A percentile compares a stretch with the other conserved stretches of the same genome.
Conservation (phyloP, 2,113 vertebrate genomes). For the Neolamprologus devosi region DNA sequence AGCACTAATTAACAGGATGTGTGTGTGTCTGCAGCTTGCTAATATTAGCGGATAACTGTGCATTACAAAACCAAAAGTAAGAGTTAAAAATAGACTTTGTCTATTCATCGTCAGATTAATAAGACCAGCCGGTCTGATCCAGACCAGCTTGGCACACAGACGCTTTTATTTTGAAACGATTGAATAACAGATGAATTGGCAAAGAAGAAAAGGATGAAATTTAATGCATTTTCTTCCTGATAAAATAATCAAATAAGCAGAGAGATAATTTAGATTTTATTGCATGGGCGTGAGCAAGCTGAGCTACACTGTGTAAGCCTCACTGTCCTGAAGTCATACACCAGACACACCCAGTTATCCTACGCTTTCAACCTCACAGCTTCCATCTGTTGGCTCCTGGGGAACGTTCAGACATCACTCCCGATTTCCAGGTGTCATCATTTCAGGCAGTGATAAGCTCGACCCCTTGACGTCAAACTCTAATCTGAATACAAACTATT, state of each 20-base stretch:
- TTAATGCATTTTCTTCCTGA: background rate
- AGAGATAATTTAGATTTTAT: background rate
- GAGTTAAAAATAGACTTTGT: background rate
- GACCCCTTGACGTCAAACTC: background rate
- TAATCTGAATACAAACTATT: background rate
- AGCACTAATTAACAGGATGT: background rate
- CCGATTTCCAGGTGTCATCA: background rate
- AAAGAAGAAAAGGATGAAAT: background rate
- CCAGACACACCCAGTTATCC: background rate
- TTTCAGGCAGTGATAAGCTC: background rate
- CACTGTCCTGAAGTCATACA: background rate
- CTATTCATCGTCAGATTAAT: background rate
- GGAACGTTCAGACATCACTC: background rate
- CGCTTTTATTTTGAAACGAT: rapidly evolving
- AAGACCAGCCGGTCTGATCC: background rate
- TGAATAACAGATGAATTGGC: background rate
- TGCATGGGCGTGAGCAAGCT: background rate
- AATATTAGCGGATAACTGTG: background rate
- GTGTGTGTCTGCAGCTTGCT: background rate
- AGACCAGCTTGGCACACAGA: background rate
- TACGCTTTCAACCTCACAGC: background rate
- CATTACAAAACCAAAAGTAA: background rate
- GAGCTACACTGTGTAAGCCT: background rate
- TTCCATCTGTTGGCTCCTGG: background rate
- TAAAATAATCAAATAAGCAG: background rate